A percentile compares a stretch with the other conserved stretches of the same genome.
phyloP scores from a whole-genome alignment of 2,113 vertebrate genomes.

The Albula glossodonta region DNA sequence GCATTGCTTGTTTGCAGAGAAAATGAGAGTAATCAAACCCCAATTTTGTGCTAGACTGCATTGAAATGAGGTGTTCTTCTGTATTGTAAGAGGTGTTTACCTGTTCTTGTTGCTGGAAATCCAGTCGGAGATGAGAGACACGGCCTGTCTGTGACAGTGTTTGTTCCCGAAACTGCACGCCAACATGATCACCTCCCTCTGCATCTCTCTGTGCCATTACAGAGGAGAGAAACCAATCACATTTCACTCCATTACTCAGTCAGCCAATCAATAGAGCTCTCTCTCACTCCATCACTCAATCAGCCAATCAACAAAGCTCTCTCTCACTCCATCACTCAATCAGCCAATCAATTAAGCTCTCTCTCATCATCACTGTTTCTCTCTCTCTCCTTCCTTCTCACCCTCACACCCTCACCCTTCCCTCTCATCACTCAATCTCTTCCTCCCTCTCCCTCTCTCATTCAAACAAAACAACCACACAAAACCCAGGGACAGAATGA shows the following conservation, averaged over 20 bases:
- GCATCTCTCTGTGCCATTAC: conserved; percentile 77
- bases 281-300: no score
- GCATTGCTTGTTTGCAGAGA: not conserved
- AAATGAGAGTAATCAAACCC: not conserved
- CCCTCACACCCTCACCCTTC: no score
- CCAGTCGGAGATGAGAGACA: conserved; percentile 92
- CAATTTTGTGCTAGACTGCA: not conserved
- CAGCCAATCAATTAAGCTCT: no score
- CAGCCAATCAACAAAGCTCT: no score
- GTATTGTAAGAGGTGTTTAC: conserved; percentile 55
- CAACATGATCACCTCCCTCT: conserved; percentile 92
- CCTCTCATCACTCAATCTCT: no score
- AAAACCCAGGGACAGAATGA: no score
- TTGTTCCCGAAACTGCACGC: conserved; percentile 96
- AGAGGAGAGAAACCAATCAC: conserved; percentile 1
- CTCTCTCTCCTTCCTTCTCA: no score
- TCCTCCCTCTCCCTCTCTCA: no score
- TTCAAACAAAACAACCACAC: no score
- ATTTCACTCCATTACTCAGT: not conserved
- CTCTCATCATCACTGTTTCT: no score
- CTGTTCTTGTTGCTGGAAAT: conserved; percentile 97
- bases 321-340: no score
- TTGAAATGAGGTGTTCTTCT: not conserved
- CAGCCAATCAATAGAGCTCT: not conserved
- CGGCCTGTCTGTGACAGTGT: conserved; percentile 94